phyloP scores from a whole-genome alignment of 2,113 vertebrate genomes.

The Microtus oregoni region DNA sequence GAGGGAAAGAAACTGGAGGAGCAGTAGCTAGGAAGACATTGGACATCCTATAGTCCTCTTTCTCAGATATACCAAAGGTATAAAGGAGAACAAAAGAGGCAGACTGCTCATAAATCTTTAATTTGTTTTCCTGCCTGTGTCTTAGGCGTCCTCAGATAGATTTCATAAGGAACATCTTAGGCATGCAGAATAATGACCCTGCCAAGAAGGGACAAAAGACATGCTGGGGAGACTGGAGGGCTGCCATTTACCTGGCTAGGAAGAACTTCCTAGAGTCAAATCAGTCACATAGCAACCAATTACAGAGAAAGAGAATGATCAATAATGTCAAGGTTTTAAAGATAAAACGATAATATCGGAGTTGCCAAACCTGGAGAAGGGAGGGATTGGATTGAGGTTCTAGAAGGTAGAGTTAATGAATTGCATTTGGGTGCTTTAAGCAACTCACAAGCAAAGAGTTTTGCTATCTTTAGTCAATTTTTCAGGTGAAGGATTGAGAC shows the following conservation, averaged over 20 bases:
- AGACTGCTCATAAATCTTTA: background rate
- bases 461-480: background rate
- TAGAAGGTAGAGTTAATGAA: background rate
- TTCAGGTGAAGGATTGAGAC: background rate
- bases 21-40: background rate
- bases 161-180: conserved; percentile 11
- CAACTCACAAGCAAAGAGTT: background rate
- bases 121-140: conserved; percentile 16
- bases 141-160: background rate
- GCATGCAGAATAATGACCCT: background rate
- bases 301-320: background rate
- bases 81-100: background rate
- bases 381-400: background rate
- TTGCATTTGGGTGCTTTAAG: background rate
- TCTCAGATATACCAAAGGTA: background rate
- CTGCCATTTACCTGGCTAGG: background rate
- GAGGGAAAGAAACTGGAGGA: background rate
- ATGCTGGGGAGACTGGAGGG: no score
- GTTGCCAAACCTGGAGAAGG: background rate
- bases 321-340: background rate
- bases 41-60: background rate
- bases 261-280: conserved; percentile 1
- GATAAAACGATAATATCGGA: background rate
- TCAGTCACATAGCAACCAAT: background rate
- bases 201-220: background rate